Conservation (phyloP, 1,140 invertebrate genomes). For the Paraescarpia echinospica region DNA sequence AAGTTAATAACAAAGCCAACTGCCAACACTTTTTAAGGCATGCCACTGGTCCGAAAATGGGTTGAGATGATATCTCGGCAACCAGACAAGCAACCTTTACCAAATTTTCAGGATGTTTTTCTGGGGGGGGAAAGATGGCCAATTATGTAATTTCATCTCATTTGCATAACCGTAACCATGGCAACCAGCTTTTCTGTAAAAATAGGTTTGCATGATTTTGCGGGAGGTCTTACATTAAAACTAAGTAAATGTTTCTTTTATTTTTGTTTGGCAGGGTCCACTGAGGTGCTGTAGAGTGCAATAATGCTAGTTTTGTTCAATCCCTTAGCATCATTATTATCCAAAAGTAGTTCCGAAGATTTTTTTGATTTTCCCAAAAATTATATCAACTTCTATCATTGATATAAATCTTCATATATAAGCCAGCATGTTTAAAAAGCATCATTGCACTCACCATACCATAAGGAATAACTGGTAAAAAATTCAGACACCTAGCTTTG, state of each 20-base stretch:
- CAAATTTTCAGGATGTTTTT: too few species aligned
- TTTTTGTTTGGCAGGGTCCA: not conserved
- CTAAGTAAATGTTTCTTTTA: not conserved
- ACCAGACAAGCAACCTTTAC: too few species aligned
- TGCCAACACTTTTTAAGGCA: too few species aligned
- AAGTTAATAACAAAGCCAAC: too few species aligned
- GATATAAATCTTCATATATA: not conserved
- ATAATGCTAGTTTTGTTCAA: not conserved
- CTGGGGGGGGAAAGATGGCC: not conserved
- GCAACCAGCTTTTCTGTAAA: not conserved
- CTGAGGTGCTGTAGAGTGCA: not conserved
- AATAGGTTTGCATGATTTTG: not conserved
- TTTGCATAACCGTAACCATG: slow-evolving; percentile 5
- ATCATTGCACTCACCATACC: not conserved
- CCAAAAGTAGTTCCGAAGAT: not conserved
- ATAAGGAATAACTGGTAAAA: not conserved
- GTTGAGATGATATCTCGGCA: too few species aligned
- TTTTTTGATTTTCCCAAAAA: not conserved
- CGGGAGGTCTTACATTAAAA: not conserved
- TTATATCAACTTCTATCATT: not conserved
- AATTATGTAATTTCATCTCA: not conserved
- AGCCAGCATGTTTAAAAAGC: not conserved
- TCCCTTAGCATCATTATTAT: not conserved
- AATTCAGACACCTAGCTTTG: too few species aligned
- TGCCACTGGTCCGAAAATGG: too few species aligned